Evolutionary conservation across 2,797 vertebrate genomes (phyloP).

Genomic region (Sebastes variabilis): DNA sequence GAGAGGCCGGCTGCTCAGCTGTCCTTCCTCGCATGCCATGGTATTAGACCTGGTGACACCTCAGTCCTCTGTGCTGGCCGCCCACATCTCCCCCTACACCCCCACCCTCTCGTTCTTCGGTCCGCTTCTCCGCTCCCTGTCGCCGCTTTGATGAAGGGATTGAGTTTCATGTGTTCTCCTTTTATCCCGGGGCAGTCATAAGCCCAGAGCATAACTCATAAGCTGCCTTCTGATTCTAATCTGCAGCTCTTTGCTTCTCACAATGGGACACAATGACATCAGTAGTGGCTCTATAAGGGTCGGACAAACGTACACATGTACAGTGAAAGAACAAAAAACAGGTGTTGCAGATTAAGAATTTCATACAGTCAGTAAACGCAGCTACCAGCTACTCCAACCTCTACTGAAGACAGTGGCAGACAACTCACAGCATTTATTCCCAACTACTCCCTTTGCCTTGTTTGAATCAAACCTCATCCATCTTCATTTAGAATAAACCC

Average conservation of each 20-base stretch:
- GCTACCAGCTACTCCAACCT: not conserved
- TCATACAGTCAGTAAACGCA: constrained; percentile 1
- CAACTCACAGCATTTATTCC: constrained; percentile 3
- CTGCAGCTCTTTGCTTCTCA: constrained; percentile 61
- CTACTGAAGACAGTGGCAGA: not conserved
- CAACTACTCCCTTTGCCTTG: constrained; percentile 10
- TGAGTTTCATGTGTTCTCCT: constrained; percentile 83
- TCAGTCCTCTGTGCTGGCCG: constrained; percentile 57
- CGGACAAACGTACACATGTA: constrained; percentile 9
- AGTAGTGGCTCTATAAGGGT: constrained; percentile 33
- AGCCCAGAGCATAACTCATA: constrained; percentile 81
- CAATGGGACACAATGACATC: constrained; percentile 63
- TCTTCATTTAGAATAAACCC: constrained; percentile 59
- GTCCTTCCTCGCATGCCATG: constrained; percentile 76
- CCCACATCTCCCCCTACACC: not conserved
- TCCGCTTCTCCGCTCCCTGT: constrained; percentile 73
- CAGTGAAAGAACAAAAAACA: constrained; percentile 24
- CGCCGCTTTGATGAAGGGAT: constrained; percentile 85
- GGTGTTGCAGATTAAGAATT: constrained; percentile 28
- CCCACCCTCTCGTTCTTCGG: constrained; percentile 32
- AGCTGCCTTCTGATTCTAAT: constrained; percentile 80
- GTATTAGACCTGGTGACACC: constrained; percentile 81
- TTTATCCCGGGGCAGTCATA: constrained; percentile 83
- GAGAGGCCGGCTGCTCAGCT: constrained; percentile 78
- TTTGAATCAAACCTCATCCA: constrained; percentile 56